Percentiles rank a stretch among this genome's conserved stretches.
phyloP scores from a whole-genome alignment of 2,888 invertebrate species.

The Laspeyria flexula region DNA sequence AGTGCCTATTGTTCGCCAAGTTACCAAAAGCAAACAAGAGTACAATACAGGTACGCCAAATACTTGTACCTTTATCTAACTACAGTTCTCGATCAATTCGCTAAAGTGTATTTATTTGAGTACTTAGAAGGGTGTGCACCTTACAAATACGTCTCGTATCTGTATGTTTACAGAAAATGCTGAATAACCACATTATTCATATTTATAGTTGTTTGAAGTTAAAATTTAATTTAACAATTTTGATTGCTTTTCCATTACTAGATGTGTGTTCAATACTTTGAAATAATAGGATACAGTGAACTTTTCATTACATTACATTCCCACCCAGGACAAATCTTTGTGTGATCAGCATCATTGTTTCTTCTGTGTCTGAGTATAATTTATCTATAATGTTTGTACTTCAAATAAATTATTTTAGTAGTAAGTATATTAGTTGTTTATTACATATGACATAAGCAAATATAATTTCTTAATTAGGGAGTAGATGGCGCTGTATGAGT shows the following conservation, averaged over 20 bases:
- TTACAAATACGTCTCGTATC: not conserved
- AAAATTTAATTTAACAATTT: not conserved
- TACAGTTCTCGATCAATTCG: conserved; percentile 3
- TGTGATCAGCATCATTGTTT: no score
- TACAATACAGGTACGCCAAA: conserved; percentile 16
- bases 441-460: no score
- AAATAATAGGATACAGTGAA: no score
- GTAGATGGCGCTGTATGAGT: no score
- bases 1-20: conserved; percentile 42
- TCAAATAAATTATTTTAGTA: no score
- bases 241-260: not conserved
- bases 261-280: not conserved
- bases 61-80: conserved; percentile 2
- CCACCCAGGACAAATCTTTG: no score
- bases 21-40: conserved; percentile 33
- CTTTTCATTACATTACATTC: no score
- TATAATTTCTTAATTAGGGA: no score
- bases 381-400: no score
- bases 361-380: no score
- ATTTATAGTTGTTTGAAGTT: not conserved
- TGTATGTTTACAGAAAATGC: not conserved
- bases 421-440: no score
- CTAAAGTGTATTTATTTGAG: not conserved
- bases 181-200: not conserved
- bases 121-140: not conserved